Percentiles rank a stretch among this genome's conserved stretches.
phyloP scores from a whole-genome alignment of 2,888 invertebrate genomes.

The Frankliniella fusca region DNA sequence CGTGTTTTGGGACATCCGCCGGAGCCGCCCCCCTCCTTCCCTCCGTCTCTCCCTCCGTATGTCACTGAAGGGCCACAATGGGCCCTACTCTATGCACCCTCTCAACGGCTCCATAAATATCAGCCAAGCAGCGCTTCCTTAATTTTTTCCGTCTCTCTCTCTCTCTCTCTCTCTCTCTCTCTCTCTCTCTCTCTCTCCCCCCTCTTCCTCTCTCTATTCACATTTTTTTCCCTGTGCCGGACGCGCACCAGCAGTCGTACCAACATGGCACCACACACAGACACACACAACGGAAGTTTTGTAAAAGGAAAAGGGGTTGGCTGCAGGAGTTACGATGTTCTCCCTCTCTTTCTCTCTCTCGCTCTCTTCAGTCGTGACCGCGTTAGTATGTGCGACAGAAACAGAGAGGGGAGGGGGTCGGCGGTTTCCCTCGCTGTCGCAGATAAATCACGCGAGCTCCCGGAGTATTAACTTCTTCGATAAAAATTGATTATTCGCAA shows the following conservation, averaged over 20 bases:
- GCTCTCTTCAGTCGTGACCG: neutral
- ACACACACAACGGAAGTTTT: neutral
- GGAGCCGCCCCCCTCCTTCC: neutral
- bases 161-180: neutral
- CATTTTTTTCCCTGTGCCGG: neutral
- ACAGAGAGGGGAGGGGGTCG: neutral
- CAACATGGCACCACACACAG: neutral
- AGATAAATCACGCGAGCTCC: neutral
- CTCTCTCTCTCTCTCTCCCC: neutral
- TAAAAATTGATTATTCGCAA: constrained; percentile 23
- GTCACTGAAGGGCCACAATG: constrained; percentile 19
- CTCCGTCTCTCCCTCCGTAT: neutral
- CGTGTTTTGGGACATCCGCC: constrained; percentile 6
- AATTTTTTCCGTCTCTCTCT: neutral
- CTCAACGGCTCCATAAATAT: constrained; percentile 17
- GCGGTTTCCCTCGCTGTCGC: neutral
- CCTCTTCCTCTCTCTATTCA: neutral
- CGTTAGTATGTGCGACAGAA: neutral
- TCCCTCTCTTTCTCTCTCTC: neutral
- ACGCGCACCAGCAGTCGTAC: neutral
- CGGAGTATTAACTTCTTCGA: constrained; percentile 22
- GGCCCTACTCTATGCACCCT: neutral
- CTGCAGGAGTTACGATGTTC: neutral
- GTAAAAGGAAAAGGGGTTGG: neutral
- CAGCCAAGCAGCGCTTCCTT: neutral